Evolutionary conservation across 2,113 vertebrate species (phyloP).

Genomic region (Anguilla rostrata): DNA sequence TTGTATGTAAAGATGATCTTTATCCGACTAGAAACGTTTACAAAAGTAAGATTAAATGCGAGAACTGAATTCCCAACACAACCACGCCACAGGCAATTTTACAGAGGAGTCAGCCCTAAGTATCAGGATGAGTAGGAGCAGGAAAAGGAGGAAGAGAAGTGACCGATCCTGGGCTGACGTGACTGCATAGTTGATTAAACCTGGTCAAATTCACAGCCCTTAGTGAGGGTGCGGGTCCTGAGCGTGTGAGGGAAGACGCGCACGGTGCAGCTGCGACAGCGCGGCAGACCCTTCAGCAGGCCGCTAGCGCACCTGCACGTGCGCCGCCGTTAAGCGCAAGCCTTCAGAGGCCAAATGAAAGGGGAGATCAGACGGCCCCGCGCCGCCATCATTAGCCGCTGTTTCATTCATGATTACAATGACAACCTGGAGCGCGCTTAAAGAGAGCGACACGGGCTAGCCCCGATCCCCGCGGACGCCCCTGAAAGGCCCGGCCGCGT

Average conservation of each 20-base stretch:
- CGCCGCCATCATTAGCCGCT: slow-evolving; percentile 42
- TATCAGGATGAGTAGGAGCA: neutral
- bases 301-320: neutral
- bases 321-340: slow-evolving; percentile 11
- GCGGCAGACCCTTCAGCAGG: too few relatives aligned
- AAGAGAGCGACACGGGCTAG: slow-evolving; percentile 47
- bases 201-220: too few relatives aligned
- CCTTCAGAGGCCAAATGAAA: slow-evolving; percentile 50
- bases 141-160: too few relatives aligned
- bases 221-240: too few relatives aligned
- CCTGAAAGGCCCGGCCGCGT: slow-evolving; percentile 24
- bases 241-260: too few relatives aligned
- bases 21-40: neutral
- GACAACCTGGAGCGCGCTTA: slow-evolving; percentile 41
- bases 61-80: neutral
- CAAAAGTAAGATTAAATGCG: neutral
- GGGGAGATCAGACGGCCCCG: slow-evolving; percentile 47
- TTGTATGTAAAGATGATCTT: neutral
- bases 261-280: too few relatives aligned
- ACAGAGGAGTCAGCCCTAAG: neutral
- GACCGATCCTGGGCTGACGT: too few relatives aligned
- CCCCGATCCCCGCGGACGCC: slow-evolving; percentile 30
- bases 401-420: slow-evolving; percentile 52
- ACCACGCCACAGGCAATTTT: neutral
- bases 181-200: too few relatives aligned